Evolutionary conservation across 2,113 vertebrate genomes (phyloP).

Genomic region (Cepphus grylle): DNA sequence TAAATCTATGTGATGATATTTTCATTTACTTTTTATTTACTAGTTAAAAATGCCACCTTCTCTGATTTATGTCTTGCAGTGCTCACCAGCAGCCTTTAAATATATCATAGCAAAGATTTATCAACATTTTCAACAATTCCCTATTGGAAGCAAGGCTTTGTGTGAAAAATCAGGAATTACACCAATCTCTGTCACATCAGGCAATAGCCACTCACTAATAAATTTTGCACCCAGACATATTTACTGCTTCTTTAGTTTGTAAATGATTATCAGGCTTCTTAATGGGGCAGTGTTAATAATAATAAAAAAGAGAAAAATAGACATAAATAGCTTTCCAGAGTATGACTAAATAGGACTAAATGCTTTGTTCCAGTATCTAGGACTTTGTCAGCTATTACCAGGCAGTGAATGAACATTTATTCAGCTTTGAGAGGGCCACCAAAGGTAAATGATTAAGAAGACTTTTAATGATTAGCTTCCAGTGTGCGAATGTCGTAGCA

Average conservation of each 20-base stretch:
- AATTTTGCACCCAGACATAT: constrained; percentile 1
- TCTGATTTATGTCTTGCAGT: constrained; percentile 10
- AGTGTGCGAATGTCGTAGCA: neutral
- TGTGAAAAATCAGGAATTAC: constrained; percentile 29
- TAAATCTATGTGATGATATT: constrained; percentile 25
- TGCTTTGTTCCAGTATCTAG: neutral
- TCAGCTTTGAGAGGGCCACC: neutral
- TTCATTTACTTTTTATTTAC: constrained; percentile 56
- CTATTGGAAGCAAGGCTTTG: neutral
- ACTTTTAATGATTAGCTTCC: neutral
- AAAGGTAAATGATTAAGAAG: neutral
- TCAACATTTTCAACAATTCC: neutral
- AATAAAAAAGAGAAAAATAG: neutral
- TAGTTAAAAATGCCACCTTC: constrained; percentile 14
- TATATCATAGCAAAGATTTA: constrained; percentile 36
- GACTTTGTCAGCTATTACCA: neutral
- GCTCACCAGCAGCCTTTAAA: constrained; percentile 45
- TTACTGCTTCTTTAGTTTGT: constrained; percentile 16
- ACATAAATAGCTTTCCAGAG: neutral
- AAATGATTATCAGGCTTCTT: constrained; percentile 4
- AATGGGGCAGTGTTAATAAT: constrained; percentile 2
- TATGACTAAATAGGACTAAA: neutral
- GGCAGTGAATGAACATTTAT: constrained; percentile 7
- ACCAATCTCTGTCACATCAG: neutral
- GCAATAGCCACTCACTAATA: neutral